These are phyloP conservation scores for Periophthalmus magnuspinnatus DNA, from an alignment of 2,797 vertebrate species.

Conservation along the genomic window DNA sequence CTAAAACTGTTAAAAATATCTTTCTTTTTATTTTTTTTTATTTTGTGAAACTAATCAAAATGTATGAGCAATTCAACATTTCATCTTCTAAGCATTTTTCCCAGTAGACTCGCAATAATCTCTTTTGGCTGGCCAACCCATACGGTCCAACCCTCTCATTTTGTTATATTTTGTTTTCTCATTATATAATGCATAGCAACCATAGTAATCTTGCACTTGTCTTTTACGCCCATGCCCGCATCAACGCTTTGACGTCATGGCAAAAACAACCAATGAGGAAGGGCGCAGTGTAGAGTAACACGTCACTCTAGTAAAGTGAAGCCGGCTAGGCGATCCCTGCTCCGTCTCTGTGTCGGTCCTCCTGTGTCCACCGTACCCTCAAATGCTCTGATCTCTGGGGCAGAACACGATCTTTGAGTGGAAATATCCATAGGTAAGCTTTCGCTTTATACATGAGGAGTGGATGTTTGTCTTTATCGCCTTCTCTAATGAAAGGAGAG, in stretches of 20 bases:
- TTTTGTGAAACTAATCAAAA: too few species aligned
- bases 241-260: conserved; percentile 21
- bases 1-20: too few species aligned
- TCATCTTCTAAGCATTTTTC: too few species aligned
- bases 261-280: conserved; percentile 59
- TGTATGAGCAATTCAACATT: too few species aligned
- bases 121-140: too few species aligned
- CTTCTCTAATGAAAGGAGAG: conserved; percentile 24
- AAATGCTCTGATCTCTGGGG: conserved; percentile 48
- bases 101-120: too few species aligned
- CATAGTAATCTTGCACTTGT: not conserved
- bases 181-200: too few species aligned
- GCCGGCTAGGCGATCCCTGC: conserved; percentile 27
- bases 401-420: conserved; percentile 8
- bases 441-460: too few species aligned
- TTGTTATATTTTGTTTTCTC: too few species aligned
- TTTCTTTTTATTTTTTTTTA: too few species aligned
- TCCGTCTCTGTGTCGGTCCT: conserved; percentile 12
- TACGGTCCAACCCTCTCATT: too few species aligned
- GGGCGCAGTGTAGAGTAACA: conserved; percentile 65
- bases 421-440: conserved; percentile 60
- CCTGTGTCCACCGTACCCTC: conserved; percentile 11
- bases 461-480: not conserved
- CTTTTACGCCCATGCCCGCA: not conserved
- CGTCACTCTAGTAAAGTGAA: conserved; percentile 67